Base-by-base conservation (phyloP, 2,888 invertebrate species). In the Arrhopalites spinosus region DNA sequence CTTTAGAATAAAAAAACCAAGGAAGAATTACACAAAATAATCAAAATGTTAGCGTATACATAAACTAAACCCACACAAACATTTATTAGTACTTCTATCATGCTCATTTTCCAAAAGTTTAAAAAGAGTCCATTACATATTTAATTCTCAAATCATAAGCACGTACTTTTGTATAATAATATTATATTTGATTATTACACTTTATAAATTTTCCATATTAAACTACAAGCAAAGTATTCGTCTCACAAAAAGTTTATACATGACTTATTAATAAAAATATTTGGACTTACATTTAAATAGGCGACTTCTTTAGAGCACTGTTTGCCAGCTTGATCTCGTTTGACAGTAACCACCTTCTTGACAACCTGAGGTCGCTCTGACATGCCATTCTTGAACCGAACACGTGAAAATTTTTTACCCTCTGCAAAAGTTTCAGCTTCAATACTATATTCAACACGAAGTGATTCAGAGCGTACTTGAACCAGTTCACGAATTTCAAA, bases 351-450 rank as follows among this genome's bases (percentile, higher is more conserved):
- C 71, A 82, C 81, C 47, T 82, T 79, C 77, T 83, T 82, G 73
- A 85, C 83, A 59, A 84, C 80, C 78, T 85, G 83, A 74, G 84
- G 83, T 66, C 83, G 79, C 79, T 85, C 82, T 59, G 80, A 29
- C 73, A 81, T 73, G 76, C 86, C 83, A 87, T 88, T 86, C 70
- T 89, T 90, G 83, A 95, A 93, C 87, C 91, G 92, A 8, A 95
- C 91, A 79, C 96, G 88, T 0, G 94, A 92, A 84, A 92, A 92
- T 85, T 93, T 93, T 82, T 90, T 90, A 25, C 89, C 89, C 8
- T 90, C 90, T 0, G 89, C 88, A 83, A 91, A 93, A 0, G 92
- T 92, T 85, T 95, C 95, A 0, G 94, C 94, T 86, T 93, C 93
- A 15, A 95, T 91, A 2, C 89, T 89, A 84, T 93, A 93, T 83